These are phyloP conservation scores for Strix aluco DNA, from an alignment of 2,113 vertebrate species.

Conservation along the genomic window DNA sequence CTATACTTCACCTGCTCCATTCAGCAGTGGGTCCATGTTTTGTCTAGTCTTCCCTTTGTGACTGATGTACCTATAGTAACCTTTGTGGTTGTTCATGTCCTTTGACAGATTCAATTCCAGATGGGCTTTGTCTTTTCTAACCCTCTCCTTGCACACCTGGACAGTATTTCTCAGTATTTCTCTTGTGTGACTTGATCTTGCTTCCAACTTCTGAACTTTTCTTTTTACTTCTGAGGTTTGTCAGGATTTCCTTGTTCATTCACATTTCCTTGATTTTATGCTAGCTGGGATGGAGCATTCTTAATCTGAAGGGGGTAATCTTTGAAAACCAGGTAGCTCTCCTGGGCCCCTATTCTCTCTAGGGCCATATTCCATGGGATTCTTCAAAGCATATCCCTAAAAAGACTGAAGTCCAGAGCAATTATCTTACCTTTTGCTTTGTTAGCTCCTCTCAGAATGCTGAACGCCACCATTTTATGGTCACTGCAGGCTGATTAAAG, in stretches of 20 bases:
- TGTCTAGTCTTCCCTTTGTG: neutral
- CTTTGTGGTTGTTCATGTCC: neutral
- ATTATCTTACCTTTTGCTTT: neutral
- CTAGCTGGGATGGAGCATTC: neutral
- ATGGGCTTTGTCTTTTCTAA: neutral
- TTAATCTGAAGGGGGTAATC: neutral
- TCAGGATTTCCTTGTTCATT: neutral
- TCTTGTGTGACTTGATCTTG: neutral
- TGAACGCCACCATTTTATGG: neutral
- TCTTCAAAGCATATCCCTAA: neutral
- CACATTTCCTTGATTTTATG: neutral
- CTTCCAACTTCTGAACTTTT: neutral
- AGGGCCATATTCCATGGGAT: neutral
- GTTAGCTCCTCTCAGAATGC: neutral
- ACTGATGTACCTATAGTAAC: accelerated
- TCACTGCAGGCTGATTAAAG: neutral
- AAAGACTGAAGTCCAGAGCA: neutral
- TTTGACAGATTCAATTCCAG: neutral
- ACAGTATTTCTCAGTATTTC: neutral
- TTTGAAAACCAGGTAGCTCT: neutral
- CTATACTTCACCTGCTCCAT: neutral
- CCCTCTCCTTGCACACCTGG: too few species aligned
- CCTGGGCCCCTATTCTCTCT: neutral
- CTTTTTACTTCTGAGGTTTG: neutral
- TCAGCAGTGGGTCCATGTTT: neutral